phyloP scores from a whole-genome alignment of 2,113 vertebrate genomes.

The Campylomormyrus tamandua region DNA sequence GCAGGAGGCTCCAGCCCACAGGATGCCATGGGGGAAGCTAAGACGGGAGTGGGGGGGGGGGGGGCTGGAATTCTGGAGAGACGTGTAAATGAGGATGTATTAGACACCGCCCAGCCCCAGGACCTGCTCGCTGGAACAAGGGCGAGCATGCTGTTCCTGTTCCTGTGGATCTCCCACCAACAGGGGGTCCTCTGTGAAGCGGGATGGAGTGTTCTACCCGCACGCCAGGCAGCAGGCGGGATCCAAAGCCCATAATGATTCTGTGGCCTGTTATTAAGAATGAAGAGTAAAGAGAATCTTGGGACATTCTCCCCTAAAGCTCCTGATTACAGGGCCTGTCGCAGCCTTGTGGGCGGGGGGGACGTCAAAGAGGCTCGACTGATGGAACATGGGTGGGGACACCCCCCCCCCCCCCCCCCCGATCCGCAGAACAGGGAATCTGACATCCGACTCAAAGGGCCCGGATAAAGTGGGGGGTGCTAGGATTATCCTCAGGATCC shows the following conservation, averaged over 20 bases:
- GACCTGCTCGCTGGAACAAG: background rate
- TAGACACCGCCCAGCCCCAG: background rate
- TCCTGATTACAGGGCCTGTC: slow-evolving; percentile 28
- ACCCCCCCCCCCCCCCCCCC: background rate
- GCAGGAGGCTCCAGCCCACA: background rate
- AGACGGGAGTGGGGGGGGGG: background rate
- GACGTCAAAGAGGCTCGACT: background rate
- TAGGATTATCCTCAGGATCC: background rate
- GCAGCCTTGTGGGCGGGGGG: background rate
- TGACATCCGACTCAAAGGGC: background rate
- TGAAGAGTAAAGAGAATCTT: slow-evolving; percentile 27
- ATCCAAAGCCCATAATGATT: slow-evolving; percentile 34
- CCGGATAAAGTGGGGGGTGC: background rate
- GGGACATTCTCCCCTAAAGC: slow-evolving; percentile 19
- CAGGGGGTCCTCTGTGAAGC: slow-evolving; percentile 12
- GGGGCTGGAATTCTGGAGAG: background rate
- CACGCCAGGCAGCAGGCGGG: slow-evolving; percentile 30
- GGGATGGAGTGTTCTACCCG: slow-evolving; percentile 12
- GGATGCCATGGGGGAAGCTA: background rate
- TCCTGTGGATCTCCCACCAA: background rate
- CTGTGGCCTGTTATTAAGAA: slow-evolving; percentile 42
- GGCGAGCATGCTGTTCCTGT: background rate
- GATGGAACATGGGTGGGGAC: background rate
- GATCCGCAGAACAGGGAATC: background rate
- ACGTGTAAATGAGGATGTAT: background rate